Conservation (phyloP, 2,113 vertebrate genomes). For the Sinocyclocheilus rhinocerous region DNA sequence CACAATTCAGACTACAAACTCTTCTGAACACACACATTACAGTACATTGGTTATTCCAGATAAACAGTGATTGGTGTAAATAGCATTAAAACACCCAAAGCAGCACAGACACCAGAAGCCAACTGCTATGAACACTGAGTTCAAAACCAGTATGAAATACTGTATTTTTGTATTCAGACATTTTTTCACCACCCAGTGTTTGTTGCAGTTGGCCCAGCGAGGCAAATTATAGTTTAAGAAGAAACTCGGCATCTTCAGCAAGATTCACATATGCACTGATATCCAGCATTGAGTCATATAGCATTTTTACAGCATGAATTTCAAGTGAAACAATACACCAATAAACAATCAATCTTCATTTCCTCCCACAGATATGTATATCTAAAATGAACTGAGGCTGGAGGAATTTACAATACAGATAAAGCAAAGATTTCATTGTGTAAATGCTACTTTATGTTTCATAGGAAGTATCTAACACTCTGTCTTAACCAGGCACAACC, state of each 20-base stretch:
- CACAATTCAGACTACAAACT: slow-evolving; percentile 13
- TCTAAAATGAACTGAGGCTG: background rate
- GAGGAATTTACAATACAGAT: slow-evolving; percentile 4
- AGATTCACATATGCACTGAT: slow-evolving; percentile 1
- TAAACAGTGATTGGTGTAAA: slow-evolving; percentile 38
- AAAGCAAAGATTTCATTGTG: background rate
- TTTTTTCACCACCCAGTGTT: background rate
- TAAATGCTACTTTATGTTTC: slow-evolving; percentile 30
- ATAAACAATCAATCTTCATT: slow-evolving; percentile 2
- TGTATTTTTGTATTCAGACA: background rate
- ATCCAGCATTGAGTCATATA: slow-evolving; percentile 21
- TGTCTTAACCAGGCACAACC: background rate
- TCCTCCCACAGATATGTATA: slow-evolving; percentile 11
- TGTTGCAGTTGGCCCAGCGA: slow-evolving; percentile 14
- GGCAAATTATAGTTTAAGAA: slow-evolving; percentile 8
- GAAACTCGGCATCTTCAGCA: background rate
- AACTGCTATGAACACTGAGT: background rate
- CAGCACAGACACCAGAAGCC: slow-evolving; percentile 7
- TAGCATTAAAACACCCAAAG: slow-evolving; percentile 39
- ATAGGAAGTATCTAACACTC: slow-evolving; percentile 4
- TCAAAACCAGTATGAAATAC: background rate
- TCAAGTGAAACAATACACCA: background rate
- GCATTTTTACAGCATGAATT: slow-evolving; percentile 21
- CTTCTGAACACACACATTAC: slow-evolving; percentile 16
- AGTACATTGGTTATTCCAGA: slow-evolving; percentile 2